phyloP scores from a whole-genome alignment of 2,113 vertebrate genomes.

The Vulpes ferrilata region DNA sequence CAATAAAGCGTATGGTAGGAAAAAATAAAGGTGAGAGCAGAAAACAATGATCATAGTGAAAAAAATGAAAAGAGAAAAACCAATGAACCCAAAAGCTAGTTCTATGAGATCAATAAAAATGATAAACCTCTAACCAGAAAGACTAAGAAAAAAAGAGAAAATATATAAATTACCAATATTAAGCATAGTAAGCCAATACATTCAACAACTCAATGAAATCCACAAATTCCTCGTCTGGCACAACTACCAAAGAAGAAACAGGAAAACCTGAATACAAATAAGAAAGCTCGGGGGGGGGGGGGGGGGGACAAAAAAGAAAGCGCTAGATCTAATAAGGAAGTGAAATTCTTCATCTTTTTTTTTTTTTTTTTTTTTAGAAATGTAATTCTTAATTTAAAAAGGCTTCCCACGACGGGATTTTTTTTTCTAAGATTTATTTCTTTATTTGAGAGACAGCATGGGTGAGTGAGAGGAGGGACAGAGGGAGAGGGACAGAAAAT shows the following conservation, averaged over 20 bases:
- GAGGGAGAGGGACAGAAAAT: neutral
- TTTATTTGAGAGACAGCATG: neutral
- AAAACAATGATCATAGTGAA: neutral
- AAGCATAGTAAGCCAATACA: neutral
- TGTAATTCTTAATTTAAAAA: neutral
- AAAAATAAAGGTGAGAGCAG: neutral
- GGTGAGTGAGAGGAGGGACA: neutral
- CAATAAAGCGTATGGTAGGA: neutral
- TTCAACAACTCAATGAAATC: neutral
- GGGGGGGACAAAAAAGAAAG: neutral
- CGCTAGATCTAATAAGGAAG: neutral
- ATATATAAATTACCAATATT: neutral
- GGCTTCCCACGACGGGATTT: neutral
- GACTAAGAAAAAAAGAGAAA: neutral
- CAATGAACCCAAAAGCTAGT: neutral
- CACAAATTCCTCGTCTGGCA: neutral
- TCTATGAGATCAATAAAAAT: constrained; percentile 2
- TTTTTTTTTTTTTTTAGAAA: neutral
- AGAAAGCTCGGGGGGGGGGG: neutral
- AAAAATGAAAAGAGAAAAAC: neutral
- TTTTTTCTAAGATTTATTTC: neutral
- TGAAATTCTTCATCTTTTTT: neutral
- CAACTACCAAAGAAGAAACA: neutral
- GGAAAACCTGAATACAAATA: neutral
- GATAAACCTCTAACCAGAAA: neutral